Evolutionary conservation across 1,140 invertebrate species (phyloP), one percentile per base, ranked within the genome.

Genomic region (Nomia melanderi): DNA sequence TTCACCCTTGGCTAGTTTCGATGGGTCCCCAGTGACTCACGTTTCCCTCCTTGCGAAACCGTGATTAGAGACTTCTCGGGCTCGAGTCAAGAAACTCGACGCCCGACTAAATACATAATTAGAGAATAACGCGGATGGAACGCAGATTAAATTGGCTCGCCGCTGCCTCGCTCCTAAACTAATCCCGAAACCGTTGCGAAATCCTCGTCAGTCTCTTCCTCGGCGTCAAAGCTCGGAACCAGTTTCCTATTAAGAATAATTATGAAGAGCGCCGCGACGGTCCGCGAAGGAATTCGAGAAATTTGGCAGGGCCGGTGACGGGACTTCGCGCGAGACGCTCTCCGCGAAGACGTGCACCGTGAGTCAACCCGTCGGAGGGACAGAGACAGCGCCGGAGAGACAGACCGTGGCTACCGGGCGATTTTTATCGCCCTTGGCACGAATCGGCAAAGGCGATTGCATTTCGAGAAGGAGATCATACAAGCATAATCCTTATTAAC

Each of bases 361-460:
- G 81, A 79, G 25, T 82, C 76, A 79, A 75, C 25, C 39, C 20
- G 20, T 12, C 9, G 2, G 25, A 29, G 57, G 29, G 9, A 36
- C 33, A 39, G 4, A 33, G 33, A 62, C 2, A 6, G 54, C 11
- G 25, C 31, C 17, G 27, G 50, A 60, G 66, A 60, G 77, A 84
- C 77, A 78, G 71, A 79, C 73, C 66, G 59, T 74, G 56, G 44
- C 54, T 71, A 44, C 56, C 41, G 67, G 69, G n/a, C 69, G 65
- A 81, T 87, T 87, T 88, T 86, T 83, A 81, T 82, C 76, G 86
- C 86, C 86, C 86, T 88, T 88, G 86, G 78, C 86, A 88, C 75
- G 39, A 72, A 87, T 88, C 69, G 59, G 64, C 63, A 78, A 81
- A 86, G 76, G 76, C 33, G 79, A 78, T 79, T 75, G 77, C 75